Percentiles rank a stretch among this genome's conserved stretches.
Conservation (phyloP, 2,113 vertebrate genomes). For the Gobio gobio region DNA sequence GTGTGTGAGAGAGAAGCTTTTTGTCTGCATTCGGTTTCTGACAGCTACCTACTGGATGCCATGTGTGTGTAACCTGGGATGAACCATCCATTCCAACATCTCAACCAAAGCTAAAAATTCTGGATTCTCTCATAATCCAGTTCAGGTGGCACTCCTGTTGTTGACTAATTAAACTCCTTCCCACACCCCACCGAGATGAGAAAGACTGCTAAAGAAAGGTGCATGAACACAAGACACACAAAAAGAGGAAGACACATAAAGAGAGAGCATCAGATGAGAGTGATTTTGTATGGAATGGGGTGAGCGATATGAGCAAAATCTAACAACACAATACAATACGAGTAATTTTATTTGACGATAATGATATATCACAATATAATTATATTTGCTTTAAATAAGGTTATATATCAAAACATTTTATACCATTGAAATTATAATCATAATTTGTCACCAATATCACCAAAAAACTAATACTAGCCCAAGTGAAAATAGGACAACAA, state of each 20-base stretch:
- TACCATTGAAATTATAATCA: background rate
- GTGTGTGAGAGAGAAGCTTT: background rate
- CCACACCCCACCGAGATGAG: background rate
- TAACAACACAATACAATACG: background rate
- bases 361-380: background rate
- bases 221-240: background rate
- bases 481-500: too few species aligned
- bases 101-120: background rate
- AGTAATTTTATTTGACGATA: background rate
- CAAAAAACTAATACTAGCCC: too few species aligned
- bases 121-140: background rate
- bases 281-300: background rate
- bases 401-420: background rate
- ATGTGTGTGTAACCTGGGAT: constrained; percentile 5
- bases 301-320: background rate
- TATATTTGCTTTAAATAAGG: background rate
- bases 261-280: background rate
- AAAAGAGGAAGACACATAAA: background rate
- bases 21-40: background rate
- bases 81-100: background rate
- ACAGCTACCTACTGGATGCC: background rate
- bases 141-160: constrained; percentile 12
- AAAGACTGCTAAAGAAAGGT: background rate
- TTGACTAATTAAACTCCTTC: constrained; percentile 3
- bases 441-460: background rate